Percentiles rank a stretch among this genome's conserved stretches.
phyloP scores from a whole-genome alignment of 2,888 invertebrate species.

The Hemicrepidius hirtus region DNA sequence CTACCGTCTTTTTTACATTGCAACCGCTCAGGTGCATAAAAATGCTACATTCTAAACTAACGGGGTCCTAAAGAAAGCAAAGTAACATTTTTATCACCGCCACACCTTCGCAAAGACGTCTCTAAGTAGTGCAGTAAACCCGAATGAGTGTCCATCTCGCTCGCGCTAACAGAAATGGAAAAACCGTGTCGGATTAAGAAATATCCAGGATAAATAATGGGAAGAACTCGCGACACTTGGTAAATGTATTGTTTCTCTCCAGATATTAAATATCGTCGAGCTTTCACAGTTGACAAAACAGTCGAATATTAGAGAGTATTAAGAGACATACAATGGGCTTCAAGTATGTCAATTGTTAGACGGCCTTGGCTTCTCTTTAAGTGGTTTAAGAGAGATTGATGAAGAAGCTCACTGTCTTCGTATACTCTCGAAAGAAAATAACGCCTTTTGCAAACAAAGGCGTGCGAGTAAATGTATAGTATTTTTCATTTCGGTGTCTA shows the following conservation, averaged over 20 bases:
- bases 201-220: conserved; percentile 57
- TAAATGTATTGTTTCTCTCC: conserved; percentile 56
- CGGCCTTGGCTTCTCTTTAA: conserved; percentile 56
- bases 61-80: conserved; percentile 15
- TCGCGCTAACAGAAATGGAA: conserved; percentile 56
- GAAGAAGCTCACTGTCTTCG: conserved; percentile 49
- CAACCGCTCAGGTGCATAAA: conserved; percentile 25
- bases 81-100: conserved; percentile 36
- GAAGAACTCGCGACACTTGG: conserved; percentile 53
- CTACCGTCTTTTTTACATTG: neutral
- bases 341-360: conserved; percentile 56
- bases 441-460: conserved; percentile 33
- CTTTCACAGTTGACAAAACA: conserved; percentile 51
- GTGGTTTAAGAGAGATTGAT: conserved; percentile 59
- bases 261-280: conserved; percentile 59
- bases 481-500: conserved; percentile 33
- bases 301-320: conserved; percentile 48
- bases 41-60: conserved; percentile 26
- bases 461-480: conserved; percentile 26
- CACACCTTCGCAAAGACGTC: conserved; percentile 41
- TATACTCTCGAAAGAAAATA: conserved; percentile 28
- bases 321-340: conserved; percentile 51
- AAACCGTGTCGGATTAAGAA: conserved; percentile 60
- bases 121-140: conserved; percentile 46
- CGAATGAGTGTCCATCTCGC: conserved; percentile 48